Percentiles rank a stretch among this genome's conserved stretches.
phyloP scores from a whole-genome alignment of 1,140 invertebrate genomes.

The Elymnias hypermnestra region DNA sequence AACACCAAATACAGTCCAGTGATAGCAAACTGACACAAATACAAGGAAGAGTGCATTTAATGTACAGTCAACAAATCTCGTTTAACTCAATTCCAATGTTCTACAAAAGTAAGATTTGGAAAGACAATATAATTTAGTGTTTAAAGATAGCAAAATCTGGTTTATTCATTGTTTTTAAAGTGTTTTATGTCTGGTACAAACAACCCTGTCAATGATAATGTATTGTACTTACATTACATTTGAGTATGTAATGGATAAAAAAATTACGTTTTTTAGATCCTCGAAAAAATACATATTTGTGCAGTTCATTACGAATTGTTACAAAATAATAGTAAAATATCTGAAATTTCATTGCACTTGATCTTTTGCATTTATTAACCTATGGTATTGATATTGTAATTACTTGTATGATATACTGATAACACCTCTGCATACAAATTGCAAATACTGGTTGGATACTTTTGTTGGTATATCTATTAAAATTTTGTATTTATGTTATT shows the following conservation, averaged over 20 bases:
- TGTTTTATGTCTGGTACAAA: slow-evolving; percentile 67
- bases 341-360: slow-evolving; percentile 74
- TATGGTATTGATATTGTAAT: slow-evolving; percentile 77
- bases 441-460: slow-evolving; percentile 72
- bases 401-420: slow-evolving; percentile 76
- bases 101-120: slow-evolving; percentile 65
- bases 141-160: slow-evolving; percentile 70
- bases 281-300: slow-evolving; percentile 45
- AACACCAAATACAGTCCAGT: slow-evolving; percentile 45
- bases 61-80: slow-evolving; percentile 27
- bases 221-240: slow-evolving; percentile 49
- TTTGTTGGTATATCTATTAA: slow-evolving; percentile 73
- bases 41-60: slow-evolving; percentile 42
- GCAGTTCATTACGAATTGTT: slow-evolving; percentile 60
- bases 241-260: slow-evolving; percentile 47
- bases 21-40: slow-evolving; percentile 41
- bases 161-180: slow-evolving; percentile 69
- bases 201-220: slow-evolving; percentile 48
- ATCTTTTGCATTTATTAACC: slow-evolving; percentile 78
- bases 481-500: slow-evolving; percentile 78
- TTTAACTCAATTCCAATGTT: slow-evolving; percentile 60
- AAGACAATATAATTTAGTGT: slow-evolving; percentile 74
- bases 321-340: slow-evolving; percentile 47
- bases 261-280: slow-evolving; percentile 41
- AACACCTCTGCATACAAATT: slow-evolving; percentile 71